Percentiles rank a stretch among this genome's conserved stretches.
phyloP scores from a whole-genome alignment of 1,140 invertebrate genomes.

The Eriosoma lanigerum region DNA sequence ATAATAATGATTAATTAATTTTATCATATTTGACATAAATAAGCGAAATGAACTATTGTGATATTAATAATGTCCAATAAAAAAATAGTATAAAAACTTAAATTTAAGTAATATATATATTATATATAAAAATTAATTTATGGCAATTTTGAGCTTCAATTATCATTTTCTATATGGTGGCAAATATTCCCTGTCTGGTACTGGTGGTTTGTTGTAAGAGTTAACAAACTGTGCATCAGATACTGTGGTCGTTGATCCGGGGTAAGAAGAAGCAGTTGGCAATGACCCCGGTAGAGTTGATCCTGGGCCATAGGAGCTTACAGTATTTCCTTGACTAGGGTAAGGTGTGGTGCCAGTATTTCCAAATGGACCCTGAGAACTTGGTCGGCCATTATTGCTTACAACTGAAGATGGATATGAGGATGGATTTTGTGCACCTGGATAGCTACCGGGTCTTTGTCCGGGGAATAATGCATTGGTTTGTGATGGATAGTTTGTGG shows the following conservation, averaged over 20 bases:
- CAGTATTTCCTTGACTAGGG: slow-evolving; percentile 13
- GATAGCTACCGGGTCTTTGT: slow-evolving; percentile 54
- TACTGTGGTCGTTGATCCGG: slow-evolving; percentile 22
- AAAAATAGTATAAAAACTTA: slow-evolving; percentile 21
- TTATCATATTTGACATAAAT: background rate
- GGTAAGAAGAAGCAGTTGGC: slow-evolving; percentile 12
- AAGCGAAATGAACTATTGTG: slow-evolving; percentile 17
- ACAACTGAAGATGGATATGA: slow-evolving; percentile 10
- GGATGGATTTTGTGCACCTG: slow-evolving; percentile 55
- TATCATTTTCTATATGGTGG: slow-evolving; percentile 54
- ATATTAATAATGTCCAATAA: slow-evolving; percentile 26
- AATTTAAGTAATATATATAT: background rate
- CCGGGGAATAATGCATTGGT: slow-evolving; percentile 57
- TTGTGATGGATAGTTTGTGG: slow-evolving; percentile 55
- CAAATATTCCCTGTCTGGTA: slow-evolving; percentile 54
- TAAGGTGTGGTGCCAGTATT: slow-evolving; percentile 14
- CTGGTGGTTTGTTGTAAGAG: slow-evolving; percentile 28
- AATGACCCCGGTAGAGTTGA: slow-evolving; percentile 1
- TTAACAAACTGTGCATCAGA: slow-evolving; percentile 44
- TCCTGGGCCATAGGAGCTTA: slow-evolving; percentile 24
- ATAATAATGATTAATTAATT: too few species aligned
- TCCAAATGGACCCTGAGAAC: slow-evolving; percentile 49
- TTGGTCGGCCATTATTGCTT: slow-evolving; percentile 43
- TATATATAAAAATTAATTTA: slow-evolving; percentile 31
- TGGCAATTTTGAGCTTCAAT: slow-evolving; percentile 47